Base-by-base conservation (phyloP, 92 coral and sea anemone species). In the Diadumene lineata region DNA sequence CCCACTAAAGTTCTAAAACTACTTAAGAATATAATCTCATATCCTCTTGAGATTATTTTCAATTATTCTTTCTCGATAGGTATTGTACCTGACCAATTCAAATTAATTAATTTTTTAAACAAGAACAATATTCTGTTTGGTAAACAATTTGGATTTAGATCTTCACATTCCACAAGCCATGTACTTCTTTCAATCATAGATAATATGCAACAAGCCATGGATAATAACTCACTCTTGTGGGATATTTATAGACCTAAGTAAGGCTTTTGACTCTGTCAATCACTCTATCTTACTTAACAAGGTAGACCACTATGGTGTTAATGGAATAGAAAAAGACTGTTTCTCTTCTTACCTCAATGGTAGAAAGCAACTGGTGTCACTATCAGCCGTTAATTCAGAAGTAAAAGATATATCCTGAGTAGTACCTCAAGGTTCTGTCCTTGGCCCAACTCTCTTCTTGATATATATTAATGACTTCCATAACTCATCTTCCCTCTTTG, bases 131-230 rank as follows among this genome's bases (percentile, higher is more conserved):
- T 58, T 31, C 28, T 58, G 26, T 58, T 16, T 23, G 13, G 26
- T 8, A 16, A 58, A 18, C 64, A 58, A 31, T 58, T 58, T 22
- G 64, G 64, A 11, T 83, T 55, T 48, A 22, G 87, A 68, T 11
- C 78, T 56, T 62, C 71, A 50, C 81, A 85, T 34, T 72, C 77
- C 25, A 85, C 85, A 28, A 81, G 74, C 27, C 74, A 74, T 70
- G 83, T 79, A 23, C 34, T 69, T 50, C 73, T 83, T 16, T 77
- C 74, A 65, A 83, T 81, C 30, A 64, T 74, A 63, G 86, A 82
- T 43, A 75, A 83, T 61, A 69, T 83, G 43, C 79, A 79, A 34
- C 79, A 78, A 69, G 88, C 88, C 55, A 71, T 78, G 33, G 89
- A 84, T 64, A 69, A 79, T 50, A 69, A 69, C 31, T 58, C 63